Percentiles rank a stretch among this genome's conserved stretches.
These are phyloP conservation scores for Lepidurus arcticus DNA, from an alignment of 1,140 invertebrate genomes.

Conservation along the genomic window DNA sequence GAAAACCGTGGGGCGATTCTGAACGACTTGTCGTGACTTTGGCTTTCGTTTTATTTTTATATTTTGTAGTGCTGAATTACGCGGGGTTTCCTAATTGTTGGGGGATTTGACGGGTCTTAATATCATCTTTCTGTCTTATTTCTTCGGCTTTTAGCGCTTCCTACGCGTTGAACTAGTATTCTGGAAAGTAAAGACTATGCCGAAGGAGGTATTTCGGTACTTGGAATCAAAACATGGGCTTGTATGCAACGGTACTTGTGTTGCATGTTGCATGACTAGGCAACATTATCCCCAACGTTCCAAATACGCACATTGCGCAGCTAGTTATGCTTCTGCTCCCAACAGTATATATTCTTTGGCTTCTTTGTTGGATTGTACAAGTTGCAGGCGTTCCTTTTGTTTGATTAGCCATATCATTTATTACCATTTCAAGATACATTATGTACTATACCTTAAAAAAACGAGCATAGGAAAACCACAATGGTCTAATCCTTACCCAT, in stretches of 20 bases:
- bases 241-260: background rate
- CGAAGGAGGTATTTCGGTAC: background rate
- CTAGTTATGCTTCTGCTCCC: background rate
- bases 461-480: too few relatives aligned
- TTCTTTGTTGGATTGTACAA: background rate
- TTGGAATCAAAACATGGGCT: background rate
- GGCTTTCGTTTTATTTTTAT: background rate
- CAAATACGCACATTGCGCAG: background rate
- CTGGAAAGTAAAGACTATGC: background rate
- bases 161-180: too few relatives aligned
- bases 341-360: background rate
- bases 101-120: too few relatives aligned
- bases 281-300: background rate
- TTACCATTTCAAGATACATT: background rate
- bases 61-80: background rate
- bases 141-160: too few relatives aligned
- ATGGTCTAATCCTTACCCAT: too few relatives aligned
- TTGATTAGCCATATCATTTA: background rate
- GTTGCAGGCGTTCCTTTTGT: background rate
- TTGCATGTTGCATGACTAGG: constrained; percentile 7
- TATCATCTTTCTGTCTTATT: too few relatives aligned
- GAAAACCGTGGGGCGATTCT: background rate
- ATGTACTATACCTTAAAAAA: too few relatives aligned
- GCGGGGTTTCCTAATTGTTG: background rate
- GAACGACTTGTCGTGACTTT: background rate